Conservation (phyloP, 2,113 vertebrate species). For the Crotophaga sulcirostris region DNA sequence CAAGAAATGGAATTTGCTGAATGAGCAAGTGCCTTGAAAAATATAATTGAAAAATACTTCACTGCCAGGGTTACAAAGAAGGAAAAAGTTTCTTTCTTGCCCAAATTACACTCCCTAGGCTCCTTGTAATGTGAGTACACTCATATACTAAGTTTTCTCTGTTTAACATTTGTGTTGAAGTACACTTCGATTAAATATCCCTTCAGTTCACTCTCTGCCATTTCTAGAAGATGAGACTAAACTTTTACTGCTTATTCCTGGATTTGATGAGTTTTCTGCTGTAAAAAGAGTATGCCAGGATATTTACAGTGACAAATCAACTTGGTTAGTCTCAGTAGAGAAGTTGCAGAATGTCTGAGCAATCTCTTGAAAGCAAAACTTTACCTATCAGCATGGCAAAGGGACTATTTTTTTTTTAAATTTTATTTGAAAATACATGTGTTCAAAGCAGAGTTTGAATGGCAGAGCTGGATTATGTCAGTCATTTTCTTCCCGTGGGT, state of each 20-base stretch:
- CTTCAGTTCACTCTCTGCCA: background rate
- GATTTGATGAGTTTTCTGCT: background rate
- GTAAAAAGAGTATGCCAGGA: background rate
- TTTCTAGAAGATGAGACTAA: background rate
- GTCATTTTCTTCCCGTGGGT: background rate
- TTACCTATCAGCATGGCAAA: background rate
- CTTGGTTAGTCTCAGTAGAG: background rate
- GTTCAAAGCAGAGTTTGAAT: background rate
- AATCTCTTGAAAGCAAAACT: background rate
- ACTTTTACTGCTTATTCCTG: background rate
- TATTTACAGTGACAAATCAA: background rate
- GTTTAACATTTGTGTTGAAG: background rate
- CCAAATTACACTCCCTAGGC: background rate
- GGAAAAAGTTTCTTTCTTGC: background rate
- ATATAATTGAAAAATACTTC: background rate
- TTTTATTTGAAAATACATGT: background rate
- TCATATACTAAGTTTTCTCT: background rate
- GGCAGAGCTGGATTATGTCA: background rate
- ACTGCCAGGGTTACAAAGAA: background rate
- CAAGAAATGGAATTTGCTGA: background rate
- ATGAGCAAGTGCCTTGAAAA: background rate
- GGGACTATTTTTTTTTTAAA: background rate
- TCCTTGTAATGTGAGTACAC: background rate
- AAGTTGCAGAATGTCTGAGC: background rate
- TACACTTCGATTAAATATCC: background rate